Conservation (phyloP, 2,797 vertebrate genomes). For the Hybognathus amarus region DNA sequence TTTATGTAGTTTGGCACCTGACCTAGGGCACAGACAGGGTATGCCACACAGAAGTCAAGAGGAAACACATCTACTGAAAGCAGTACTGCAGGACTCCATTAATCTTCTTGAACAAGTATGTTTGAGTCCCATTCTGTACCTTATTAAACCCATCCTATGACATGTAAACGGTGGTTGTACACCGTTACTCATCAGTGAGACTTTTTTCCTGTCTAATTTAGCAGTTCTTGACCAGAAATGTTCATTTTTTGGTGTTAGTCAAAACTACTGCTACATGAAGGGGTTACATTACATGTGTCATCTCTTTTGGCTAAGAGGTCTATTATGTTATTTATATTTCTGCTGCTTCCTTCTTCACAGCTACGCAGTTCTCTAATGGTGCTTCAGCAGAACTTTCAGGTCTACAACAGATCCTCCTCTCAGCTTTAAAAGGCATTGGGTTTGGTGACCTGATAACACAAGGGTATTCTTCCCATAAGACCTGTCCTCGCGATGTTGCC, state of each 20-base stretch:
- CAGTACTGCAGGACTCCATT: conserved; percentile 91
- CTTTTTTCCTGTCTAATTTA: not conserved
- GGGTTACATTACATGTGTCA: not conserved
- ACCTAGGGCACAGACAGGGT: conserved; percentile 73
- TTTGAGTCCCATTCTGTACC: not conserved
- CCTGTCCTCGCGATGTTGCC: conserved; percentile 53
- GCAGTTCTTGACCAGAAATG: not conserved
- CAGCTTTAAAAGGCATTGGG: conserved; percentile 61
- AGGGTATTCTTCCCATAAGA: conserved; percentile 53
- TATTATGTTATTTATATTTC: not conserved
- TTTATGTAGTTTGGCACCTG: conserved; percentile 76
- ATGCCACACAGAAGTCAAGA: conserved; percentile 70
- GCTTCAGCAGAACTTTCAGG: conserved; percentile 91
- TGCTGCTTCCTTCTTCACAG: conserved; percentile 72
- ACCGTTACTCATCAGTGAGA: not conserved
- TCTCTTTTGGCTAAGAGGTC: not conserved
- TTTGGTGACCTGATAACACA: conserved; percentile 42
- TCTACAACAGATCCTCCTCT: conserved; percentile 79
- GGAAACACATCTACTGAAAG: conserved; percentile 80
- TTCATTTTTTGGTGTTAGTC: not conserved
- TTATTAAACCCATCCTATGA: not conserved
- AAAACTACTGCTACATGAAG: not conserved
- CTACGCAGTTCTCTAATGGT: conserved; percentile 89
- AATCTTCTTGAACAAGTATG: conserved; percentile 91
- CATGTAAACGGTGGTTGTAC: not conserved